These are phyloP conservation scores for Julus scanicus DNA, from an alignment of 2,888 invertebrate genomes.

Conservation along the genomic window DNA sequence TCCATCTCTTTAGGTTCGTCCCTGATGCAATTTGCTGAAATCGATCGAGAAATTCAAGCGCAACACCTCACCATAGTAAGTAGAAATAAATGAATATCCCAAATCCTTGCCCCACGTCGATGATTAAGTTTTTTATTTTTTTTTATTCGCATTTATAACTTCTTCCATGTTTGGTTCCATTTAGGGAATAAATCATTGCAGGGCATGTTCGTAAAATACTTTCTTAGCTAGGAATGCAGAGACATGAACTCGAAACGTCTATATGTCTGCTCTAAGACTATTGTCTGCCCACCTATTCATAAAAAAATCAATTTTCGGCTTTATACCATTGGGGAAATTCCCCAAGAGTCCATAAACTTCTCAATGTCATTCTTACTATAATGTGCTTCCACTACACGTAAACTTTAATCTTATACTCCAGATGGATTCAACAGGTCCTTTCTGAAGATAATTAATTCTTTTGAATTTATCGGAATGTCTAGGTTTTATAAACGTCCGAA, in stretches of 20 bases:
- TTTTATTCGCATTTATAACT: neutral
- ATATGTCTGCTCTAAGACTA: neutral
- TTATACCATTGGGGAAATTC: neutral
- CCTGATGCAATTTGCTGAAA: slow-evolving; percentile 90
- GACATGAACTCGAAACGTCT: neutral
- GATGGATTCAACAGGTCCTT: neutral
- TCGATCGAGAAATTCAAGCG: slow-evolving; percentile 92
- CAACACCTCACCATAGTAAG: slow-evolving; percentile 96
- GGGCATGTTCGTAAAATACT: neutral
- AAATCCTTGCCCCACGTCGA: slow-evolving; percentile 5
- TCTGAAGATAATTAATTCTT: neutral
- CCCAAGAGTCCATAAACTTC: neutral
- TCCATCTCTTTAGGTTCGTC: slow-evolving; percentile 79
- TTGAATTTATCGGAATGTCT: neutral
- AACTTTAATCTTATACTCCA: neutral
- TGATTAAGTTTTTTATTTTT: slow-evolving; percentile 36
- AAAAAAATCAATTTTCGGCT: neutral
- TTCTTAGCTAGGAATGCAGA: neutral
- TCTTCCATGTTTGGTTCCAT: slow-evolving; percentile 3
- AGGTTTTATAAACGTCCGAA: too few relatives aligned
- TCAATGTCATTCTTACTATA: neutral
- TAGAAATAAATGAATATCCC: slow-evolving; percentile 62
- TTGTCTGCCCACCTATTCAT: neutral
- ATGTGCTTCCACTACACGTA: neutral
- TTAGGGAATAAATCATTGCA: slow-evolving; percentile 1